Evolutionary conservation across 2,888 invertebrate species (phyloP).

Genomic region (Lagria hirta): DNA sequence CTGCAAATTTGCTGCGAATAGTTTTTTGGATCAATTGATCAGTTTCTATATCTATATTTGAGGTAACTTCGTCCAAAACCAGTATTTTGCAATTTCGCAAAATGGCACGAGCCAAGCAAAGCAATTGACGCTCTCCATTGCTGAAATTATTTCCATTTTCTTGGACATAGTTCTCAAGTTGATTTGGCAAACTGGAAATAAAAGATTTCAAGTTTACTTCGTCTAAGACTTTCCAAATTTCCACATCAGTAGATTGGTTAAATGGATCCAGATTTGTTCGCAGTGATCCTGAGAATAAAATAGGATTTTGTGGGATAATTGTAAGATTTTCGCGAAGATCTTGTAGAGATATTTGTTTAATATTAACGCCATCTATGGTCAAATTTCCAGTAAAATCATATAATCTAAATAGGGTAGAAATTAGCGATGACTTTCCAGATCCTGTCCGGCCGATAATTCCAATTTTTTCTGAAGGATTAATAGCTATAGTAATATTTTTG

Average conservation of each 20-base stretch:
- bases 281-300: conserved; percentile 59
- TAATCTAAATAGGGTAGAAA: conserved; percentile 68
- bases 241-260: conserved; percentile 36
- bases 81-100: conserved; percentile 55
- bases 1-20: conserved; percentile 54
- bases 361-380: conserved; percentile 46
- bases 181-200: conserved; percentile 42
- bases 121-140: conserved; percentile 56
- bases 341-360: conserved; percentile 53
- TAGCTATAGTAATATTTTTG: conserved; percentile 55
- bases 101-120: conserved; percentile 59
- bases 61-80: conserved; percentile 59
- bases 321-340: conserved; percentile 54
- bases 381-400: conserved; percentile 68
- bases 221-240: conserved; percentile 42
- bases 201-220: conserved; percentile 50
- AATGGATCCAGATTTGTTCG: conserved; percentile 50
- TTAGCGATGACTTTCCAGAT: conserved; percentile 79
- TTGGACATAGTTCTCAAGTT: conserved; percentile 31
- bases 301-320: conserved; percentile 59
- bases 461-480: conserved; percentile 53
- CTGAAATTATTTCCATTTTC: no score
- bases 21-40: conserved; percentile 55
- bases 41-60: conserved; percentile 57
- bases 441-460: conserved; percentile 73